Conservation (phyloP, 2,888 invertebrate genomes). For the Tipula lateralis region DNA sequence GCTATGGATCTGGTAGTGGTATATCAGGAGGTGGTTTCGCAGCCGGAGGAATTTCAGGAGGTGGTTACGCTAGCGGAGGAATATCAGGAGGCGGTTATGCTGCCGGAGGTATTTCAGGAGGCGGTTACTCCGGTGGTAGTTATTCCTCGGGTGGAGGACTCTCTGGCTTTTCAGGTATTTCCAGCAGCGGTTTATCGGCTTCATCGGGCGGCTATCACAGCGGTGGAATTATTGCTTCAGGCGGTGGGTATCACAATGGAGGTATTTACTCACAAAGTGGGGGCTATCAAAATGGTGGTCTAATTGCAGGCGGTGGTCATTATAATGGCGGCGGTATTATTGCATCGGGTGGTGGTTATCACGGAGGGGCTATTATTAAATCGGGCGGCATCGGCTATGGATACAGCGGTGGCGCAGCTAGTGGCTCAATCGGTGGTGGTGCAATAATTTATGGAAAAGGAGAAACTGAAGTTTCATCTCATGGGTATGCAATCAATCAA, state of each 20-base stretch:
- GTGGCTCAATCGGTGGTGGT: not conserved
- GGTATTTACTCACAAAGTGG: not conserved
- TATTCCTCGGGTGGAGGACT: not conserved
- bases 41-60: constrained; percentile 33
- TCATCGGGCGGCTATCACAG: not conserved
- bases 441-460: not conserved
- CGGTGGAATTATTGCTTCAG: not conserved
- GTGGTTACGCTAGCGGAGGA: constrained; percentile 34
- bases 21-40: constrained; percentile 35
- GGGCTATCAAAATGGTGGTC: not conserved
- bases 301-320: not conserved
- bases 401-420: not conserved
- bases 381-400: not conserved
- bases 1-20: constrained; percentile 37
- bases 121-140: not conserved
- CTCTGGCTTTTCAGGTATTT: constrained; percentile 35
- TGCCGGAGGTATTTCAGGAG: not conserved
- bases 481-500: constrained; percentile 12
- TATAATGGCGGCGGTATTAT: not conserved
- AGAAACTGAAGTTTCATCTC: not conserved
- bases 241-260: constrained; percentile 21
- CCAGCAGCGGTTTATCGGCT: constrained; percentile 35
- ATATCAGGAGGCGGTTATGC: constrained; percentile 36
- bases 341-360: not conserved
- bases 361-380: not conserved